phyloP scores from a whole-genome alignment of 2,797 vertebrate genomes.

The Sarcophilus harrisii region DNA sequence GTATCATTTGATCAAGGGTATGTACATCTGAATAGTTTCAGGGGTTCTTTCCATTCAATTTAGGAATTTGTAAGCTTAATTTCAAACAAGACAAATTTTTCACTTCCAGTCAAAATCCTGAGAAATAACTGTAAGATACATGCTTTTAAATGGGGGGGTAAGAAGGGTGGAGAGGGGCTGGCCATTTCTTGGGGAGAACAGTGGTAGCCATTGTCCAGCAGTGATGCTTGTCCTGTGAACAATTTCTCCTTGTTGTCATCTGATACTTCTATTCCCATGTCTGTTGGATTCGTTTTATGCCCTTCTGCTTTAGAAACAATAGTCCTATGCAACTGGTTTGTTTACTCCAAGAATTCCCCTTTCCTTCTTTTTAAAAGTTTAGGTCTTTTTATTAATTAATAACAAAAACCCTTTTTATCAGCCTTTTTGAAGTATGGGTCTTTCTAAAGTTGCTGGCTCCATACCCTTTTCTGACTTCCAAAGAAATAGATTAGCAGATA shows the following conservation, averaged over 20 bases:
- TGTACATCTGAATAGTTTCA: neutral
- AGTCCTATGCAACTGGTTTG: neutral
- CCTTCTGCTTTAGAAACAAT: neutral
- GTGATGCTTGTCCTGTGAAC: neutral
- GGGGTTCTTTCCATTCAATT: neutral
- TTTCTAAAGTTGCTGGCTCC: neutral
- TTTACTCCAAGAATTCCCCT: slow-evolving; percentile 7
- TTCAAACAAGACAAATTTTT: slow-evolving; percentile 4
- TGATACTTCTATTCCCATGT: slow-evolving; percentile 56
- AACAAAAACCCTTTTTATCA: neutral
- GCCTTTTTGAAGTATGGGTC: neutral
- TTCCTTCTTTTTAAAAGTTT: slow-evolving; percentile 3
- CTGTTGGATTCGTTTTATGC: slow-evolving; percentile 60
- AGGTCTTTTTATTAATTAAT: neutral
- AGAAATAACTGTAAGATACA: neutral
- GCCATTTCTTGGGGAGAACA: neutral
- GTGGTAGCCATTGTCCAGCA: neutral
- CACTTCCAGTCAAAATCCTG: neutral
- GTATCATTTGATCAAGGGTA: neutral
- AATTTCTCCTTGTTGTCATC: slow-evolving; percentile 61
- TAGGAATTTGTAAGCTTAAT: neutral
- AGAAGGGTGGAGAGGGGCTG: neutral
- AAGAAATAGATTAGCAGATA: neutral
- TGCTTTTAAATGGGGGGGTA: neutral
- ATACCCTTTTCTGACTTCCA: neutral